phyloP scores from a whole-genome alignment of 1,140 invertebrate species.

The Cydia pomonella region DNA sequence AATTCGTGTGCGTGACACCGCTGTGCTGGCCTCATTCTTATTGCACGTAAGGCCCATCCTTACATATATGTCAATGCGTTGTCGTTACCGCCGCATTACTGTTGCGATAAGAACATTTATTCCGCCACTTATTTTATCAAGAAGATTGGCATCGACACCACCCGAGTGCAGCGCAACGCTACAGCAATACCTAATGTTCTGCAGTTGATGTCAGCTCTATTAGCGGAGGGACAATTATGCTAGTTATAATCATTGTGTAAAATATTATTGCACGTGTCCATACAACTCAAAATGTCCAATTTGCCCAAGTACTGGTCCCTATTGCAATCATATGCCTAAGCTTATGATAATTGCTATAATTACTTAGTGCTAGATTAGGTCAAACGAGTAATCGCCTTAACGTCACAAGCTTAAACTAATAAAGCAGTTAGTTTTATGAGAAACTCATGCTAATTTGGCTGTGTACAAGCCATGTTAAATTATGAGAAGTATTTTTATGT shows the following conservation, averaged over 20 bases:
- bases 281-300: background rate
- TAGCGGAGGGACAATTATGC: too few species aligned
- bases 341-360: constrained; percentile 30
- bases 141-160: too few species aligned
- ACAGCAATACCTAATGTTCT: too few species aligned
- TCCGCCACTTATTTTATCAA: too few species aligned
- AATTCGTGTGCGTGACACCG: too few species aligned
- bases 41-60: too few species aligned
- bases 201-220: too few species aligned
- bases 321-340: constrained; percentile 14
- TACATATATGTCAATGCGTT: too few species aligned
- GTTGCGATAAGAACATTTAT: too few species aligned
- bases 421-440: constrained; percentile 32
- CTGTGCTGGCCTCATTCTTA: too few species aligned
- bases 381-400: constrained; percentile 18
- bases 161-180: too few species aligned
- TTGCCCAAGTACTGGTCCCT: background rate
- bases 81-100: too few species aligned
- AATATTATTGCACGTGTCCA: background rate
- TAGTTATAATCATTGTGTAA: background rate
- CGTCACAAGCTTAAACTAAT: constrained; percentile 23
- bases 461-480: background rate
- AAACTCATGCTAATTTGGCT: constrained; percentile 21
- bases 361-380: constrained; percentile 29
- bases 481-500: constrained; percentile 26